Conservation (phyloP, 2,797 vertebrate genomes). For the Spatula clypeata region DNA sequence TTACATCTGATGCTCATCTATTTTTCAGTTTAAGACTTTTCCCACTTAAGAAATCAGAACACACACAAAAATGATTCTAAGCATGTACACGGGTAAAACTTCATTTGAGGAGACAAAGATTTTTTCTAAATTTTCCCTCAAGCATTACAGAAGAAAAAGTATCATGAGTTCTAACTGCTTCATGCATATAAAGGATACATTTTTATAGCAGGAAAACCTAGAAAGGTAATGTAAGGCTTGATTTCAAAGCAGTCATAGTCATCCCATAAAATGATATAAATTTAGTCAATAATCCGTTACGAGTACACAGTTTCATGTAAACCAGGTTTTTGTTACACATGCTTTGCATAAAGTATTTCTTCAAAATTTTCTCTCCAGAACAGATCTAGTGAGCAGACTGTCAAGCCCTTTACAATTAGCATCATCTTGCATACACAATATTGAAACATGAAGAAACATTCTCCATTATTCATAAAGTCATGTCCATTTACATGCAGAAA, state of each 20-base stretch:
- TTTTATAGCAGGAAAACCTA: background rate
- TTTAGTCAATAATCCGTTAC: constrained; percentile 30
- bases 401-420: constrained; percentile 67
- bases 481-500: background rate
- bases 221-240: background rate
- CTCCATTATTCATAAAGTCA: constrained; percentile 23
- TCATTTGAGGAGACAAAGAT: background rate
- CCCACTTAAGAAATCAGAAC: background rate
- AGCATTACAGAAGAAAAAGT: background rate
- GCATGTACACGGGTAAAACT: background rate
- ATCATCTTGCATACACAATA: constrained; percentile 48
- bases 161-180: background rate
- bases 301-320: background rate
- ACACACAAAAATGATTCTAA: background rate
- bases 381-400: constrained; percentile 42
- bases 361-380: constrained; percentile 50
- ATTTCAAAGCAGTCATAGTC: background rate
- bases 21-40: constrained; percentile 30
- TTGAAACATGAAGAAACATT: constrained; percentile 23
- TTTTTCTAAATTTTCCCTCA: background rate
- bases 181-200: background rate
- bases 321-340: background rate
- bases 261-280: background rate
- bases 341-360: background rate
- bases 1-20: constrained; percentile 33